Conservation (phyloP, 2,113 vertebrate species). For the Cottus gobio region DNA sequence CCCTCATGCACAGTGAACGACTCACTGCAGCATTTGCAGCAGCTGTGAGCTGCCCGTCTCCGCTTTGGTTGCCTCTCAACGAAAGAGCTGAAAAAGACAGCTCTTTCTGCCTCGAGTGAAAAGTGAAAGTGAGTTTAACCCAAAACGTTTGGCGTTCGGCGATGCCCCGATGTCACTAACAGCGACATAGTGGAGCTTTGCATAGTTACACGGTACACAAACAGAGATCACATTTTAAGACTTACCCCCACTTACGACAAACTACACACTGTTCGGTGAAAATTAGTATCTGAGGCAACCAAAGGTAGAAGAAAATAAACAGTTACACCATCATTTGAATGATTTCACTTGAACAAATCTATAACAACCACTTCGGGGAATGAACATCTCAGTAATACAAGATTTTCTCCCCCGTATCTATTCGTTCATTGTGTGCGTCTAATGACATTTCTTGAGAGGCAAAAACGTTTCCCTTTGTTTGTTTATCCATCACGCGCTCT, state of each 20-base stretch:
- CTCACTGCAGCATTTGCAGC: conserved; percentile 50
- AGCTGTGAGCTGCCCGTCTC: conserved; percentile 43
- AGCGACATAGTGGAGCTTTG: neutral
- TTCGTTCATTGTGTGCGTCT: conserved; percentile 29
- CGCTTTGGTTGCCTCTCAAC: conserved; percentile 30
- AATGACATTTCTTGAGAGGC: conserved; percentile 55
- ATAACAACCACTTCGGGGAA: conserved; percentile 37
- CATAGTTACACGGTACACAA: neutral
- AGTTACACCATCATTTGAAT: conserved; percentile 20
- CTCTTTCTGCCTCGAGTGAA: conserved; percentile 27
- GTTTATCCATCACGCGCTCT: conserved; percentile 50
- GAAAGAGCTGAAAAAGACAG: conserved; percentile 48
- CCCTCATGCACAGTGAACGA: conserved; percentile 41
- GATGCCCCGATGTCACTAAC: neutral
- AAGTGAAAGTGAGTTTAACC: conserved; percentile 12
- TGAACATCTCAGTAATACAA: conserved; percentile 22
- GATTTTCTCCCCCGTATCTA: neutral
- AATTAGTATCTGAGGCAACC: neutral
- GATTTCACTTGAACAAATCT: conserved; percentile 44
- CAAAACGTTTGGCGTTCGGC: neutral
- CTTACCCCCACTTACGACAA: neutral
- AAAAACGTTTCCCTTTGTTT: conserved; percentile 47
- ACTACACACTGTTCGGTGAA: neutral
- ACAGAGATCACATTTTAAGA: neutral
- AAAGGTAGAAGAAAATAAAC: conserved; percentile 20